phyloP scores from a whole-genome alignment of 2,888 invertebrate genomes.

The Drosophila anomalata region DNA sequence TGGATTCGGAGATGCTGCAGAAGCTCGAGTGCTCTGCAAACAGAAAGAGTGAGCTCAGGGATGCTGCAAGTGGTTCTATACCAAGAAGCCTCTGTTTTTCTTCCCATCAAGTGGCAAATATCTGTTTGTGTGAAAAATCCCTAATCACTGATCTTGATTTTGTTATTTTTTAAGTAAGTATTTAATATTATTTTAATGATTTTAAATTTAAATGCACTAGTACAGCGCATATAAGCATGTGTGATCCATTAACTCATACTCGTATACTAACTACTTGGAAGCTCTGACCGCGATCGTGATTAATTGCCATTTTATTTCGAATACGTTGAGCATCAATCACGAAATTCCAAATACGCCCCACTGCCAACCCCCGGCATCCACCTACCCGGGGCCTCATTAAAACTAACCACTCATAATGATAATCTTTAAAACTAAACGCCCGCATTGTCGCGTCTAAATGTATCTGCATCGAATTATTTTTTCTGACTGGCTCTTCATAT shows the following conservation, averaged over 20 bases:
- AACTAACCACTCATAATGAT: slow-evolving; percentile 50
- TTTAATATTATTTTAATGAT: background rate
- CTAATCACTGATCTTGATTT: background rate
- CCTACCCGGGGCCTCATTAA: slow-evolving; percentile 21
- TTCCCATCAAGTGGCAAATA: slow-evolving; percentile 7
- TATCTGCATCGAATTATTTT: slow-evolving; percentile 15
- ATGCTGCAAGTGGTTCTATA: slow-evolving; percentile 17
- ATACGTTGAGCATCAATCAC: slow-evolving; percentile 35
- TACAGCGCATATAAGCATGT: background rate
- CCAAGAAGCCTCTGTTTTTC: slow-evolving; percentile 7
- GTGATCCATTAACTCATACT: slow-evolving; percentile 9
- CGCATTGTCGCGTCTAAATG: slow-evolving; percentile 43
- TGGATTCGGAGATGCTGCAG: slow-evolving; percentile 32
- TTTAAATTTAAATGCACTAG: background rate
- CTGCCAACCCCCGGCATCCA: slow-evolving; percentile 22
- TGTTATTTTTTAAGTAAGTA: background rate
- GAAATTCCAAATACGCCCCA: slow-evolving; percentile 45
- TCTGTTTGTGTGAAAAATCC: slow-evolving; percentile 6
- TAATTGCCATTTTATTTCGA: slow-evolving; percentile 33
- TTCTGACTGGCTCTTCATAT: slow-evolving; percentile 23
- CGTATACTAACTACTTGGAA: slow-evolving; percentile 21
- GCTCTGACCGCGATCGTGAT: slow-evolving; percentile 30
- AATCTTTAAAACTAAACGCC: slow-evolving; percentile 49
- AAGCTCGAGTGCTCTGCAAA: slow-evolving; percentile 39
- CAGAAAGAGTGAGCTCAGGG: slow-evolving; percentile 15